Conservation (phyloP, 2,113 vertebrate genomes). For the Podiceps cristatus region DNA sequence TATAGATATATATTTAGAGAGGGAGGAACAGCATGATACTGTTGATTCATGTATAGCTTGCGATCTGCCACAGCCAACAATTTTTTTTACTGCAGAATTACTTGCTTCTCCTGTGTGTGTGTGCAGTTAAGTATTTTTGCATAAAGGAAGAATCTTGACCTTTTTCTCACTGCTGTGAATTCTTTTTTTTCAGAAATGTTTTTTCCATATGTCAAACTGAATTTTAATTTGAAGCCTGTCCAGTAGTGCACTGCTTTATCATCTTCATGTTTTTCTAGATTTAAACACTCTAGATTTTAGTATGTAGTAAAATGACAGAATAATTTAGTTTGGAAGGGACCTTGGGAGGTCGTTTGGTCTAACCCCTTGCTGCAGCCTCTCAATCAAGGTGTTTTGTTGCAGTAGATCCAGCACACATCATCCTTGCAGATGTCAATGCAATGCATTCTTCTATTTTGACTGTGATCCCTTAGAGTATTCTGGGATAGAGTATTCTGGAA, state of each 20-base stretch:
- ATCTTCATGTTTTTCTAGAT: background rate
- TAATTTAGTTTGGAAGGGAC: background rate
- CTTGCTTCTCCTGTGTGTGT: slow-evolving; percentile 32
- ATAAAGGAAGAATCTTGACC: background rate
- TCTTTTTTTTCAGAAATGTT: background rate
- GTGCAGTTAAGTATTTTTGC: background rate
- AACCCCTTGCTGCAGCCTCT: background rate
- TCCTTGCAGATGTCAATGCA: background rate
- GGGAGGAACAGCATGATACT: slow-evolving; percentile 22
- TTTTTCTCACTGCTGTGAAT: background rate
- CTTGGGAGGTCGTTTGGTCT: background rate
- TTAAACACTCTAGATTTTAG: background rate
- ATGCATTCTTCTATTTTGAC: rapidly evolving
- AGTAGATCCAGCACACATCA: background rate
- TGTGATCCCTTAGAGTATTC: background rate
- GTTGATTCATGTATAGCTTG: slow-evolving; percentile 51
- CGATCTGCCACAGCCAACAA: slow-evolving; percentile 33
- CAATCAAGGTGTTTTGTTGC: background rate
- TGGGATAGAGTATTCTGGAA: background rate
- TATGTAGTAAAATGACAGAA: background rate
- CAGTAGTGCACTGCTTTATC: rapidly evolving
- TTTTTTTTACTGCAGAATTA: slow-evolving; percentile 18
- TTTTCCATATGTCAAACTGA: background rate
- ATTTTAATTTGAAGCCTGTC: slow-evolving; percentile 8
- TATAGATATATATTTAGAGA: slow-evolving; percentile 37